Base-by-base conservation (phyloP, 1,140 invertebrate genomes). In the Ips typographus region DNA sequence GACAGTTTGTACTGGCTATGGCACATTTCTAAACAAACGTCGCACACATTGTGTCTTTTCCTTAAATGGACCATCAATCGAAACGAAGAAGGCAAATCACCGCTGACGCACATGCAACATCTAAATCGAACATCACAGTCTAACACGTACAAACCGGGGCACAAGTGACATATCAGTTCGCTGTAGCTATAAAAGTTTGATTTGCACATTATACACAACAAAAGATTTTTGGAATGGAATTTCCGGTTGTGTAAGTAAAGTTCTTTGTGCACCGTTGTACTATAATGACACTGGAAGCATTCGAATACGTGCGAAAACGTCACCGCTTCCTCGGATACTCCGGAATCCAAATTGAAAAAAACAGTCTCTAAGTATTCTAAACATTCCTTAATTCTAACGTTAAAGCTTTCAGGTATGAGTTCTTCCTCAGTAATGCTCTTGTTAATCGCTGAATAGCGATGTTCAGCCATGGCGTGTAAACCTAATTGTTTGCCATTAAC, bases 201-300 rank as follows among this genome's bases (percentile, higher is more conserved):
- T 82, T 92, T 92, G 78, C 92, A 94, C 91, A 94, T 93, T 66
- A 90, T 86, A 81, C 92, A 94, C 44, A 90, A 79, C 47, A 92
- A 83, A 66, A 91, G 88, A 40, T 89, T 87, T 79, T 92, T 93
- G 72, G 91, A 87, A 81, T 94, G 92, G 85, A 91, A 88, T 81
- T 92, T 91, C 58, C 91, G 84, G 79, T 93, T 93, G 78, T 94
- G 92, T 71, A 91, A 83, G 80, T 91, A 93, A 6, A 93, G 83
- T 80, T 94, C 91, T 81, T 93, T 93, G 75, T 93, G 90, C 42
- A 90, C 82, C 2, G 85, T 80, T 52, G 90, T 90, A 68, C 87
- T 84, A 78, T 88, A 92, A 75, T 90, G 86, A 80, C 92, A 94
- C 73, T 91, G 90, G 82, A 93, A 93, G 82, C 91, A 94, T 79